A percentile compares a stretch with the other conserved stretches of the same genome.
These are phyloP conservation scores for Carduelis carduelis DNA, from an alignment of 2,797 vertebrate species.

Conservation along the genomic window DNA sequence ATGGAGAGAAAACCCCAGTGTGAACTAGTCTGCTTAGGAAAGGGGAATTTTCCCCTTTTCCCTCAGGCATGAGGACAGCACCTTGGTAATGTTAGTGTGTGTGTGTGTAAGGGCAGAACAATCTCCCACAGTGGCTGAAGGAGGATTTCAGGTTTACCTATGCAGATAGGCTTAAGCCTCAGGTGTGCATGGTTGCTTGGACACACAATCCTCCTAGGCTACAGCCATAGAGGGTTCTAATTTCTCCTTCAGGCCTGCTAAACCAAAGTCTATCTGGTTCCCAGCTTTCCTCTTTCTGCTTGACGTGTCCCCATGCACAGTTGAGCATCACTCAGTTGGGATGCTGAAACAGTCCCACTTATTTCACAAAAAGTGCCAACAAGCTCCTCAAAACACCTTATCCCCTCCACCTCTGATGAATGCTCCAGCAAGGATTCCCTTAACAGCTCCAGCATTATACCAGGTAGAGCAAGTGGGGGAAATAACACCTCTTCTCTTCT, in stretches of 20 bases:
- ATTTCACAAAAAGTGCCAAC: not conserved
- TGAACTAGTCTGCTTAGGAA: not conserved
- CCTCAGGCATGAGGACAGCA: not conserved
- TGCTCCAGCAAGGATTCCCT: not conserved
- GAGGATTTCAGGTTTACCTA: not conserved
- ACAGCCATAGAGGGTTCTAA: not conserved
- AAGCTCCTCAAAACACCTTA: not conserved
- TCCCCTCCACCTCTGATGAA: not conserved
- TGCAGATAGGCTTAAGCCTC: not conserved
- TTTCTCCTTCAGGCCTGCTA: not conserved
- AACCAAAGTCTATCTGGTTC: not conserved
- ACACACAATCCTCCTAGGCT: not conserved
- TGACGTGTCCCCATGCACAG: accelerated
- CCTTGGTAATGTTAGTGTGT: not conserved
- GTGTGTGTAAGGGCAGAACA: not conserved
- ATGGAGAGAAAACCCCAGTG: not conserved
- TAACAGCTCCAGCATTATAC: not conserved
- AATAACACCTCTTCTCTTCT: not conserved
- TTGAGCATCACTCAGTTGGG: not conserved
- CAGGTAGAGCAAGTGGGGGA: not conserved
- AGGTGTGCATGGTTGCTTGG: not conserved
- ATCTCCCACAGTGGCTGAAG: not conserved
- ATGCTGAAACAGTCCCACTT: not conserved
- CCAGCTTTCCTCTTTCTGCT: not conserved
- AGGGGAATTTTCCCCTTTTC: not conserved